phyloP scores from a whole-genome alignment of 2,113 vertebrate species.

The Daphoenositta chrysoptera region DNA sequence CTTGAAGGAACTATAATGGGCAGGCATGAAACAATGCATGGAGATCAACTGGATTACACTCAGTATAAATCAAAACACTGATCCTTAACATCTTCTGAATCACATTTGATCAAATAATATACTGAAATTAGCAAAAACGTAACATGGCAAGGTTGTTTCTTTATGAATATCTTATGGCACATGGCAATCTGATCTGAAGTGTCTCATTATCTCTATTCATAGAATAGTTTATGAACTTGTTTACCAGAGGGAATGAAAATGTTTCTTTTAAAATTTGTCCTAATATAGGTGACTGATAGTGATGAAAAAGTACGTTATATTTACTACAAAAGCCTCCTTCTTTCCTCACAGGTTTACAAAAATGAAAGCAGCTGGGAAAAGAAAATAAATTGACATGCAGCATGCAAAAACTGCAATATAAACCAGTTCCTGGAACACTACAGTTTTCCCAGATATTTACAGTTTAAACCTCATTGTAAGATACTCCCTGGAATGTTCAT shows the following conservation, averaged over 20 bases:
- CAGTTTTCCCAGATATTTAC: background rate
- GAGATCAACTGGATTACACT: background rate
- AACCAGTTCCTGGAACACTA: background rate
- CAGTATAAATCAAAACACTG: background rate
- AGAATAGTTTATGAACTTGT: background rate
- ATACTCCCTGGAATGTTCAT: background rate
- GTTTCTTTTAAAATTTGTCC: background rate
- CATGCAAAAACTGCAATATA: background rate
- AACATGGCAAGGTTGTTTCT: background rate
- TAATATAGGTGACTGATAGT: background rate
- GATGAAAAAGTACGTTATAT: background rate
- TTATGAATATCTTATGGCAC: background rate
- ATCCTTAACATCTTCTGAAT: background rate
- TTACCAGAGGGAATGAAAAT: background rate
- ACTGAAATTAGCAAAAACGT: background rate
- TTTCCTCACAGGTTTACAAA: background rate
- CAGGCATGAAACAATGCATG: fast-evolving
- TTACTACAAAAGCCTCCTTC: background rate
- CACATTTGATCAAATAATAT: background rate
- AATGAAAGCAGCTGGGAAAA: background rate
- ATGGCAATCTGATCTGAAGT: background rate
- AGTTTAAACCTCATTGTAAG: background rate
- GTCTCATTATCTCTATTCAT: background rate
- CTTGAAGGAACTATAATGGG: background rate
- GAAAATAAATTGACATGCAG: background rate